A percentile compares a stretch with the other conserved stretches of the same genome.
Conservation (phyloP, 2,113 vertebrate genomes). For the Lamprologus speciosus region DNA sequence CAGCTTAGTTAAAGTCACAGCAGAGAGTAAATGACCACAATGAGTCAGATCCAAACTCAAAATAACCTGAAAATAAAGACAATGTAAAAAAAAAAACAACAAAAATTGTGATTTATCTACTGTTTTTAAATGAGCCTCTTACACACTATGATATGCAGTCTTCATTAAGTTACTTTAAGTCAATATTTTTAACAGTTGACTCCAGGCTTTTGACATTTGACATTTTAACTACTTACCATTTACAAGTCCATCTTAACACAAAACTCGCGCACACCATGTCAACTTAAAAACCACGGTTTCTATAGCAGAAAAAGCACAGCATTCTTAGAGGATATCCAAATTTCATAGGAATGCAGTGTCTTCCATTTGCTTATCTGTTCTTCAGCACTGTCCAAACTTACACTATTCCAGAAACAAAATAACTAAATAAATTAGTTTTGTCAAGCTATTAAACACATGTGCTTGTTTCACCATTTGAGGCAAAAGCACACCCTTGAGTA, state of each 20-base stretch:
- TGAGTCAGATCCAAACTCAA: background rate
- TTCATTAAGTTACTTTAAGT: background rate
- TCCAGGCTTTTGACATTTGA: background rate
- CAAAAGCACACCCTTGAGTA: background rate
- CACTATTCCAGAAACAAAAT: background rate
- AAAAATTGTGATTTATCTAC: background rate
- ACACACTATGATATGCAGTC: background rate
- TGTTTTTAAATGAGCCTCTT: background rate
- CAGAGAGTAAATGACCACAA: conserved; percentile 15
- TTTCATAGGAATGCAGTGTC: background rate
- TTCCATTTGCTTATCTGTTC: background rate
- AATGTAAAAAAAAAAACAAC: background rate
- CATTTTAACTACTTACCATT: background rate
- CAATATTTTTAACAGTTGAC: background rate
- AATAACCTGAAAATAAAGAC: background rate
- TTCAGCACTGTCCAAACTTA: background rate
- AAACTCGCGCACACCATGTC: background rate
- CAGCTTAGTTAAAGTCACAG: conserved; percentile 10
- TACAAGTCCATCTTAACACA: background rate
- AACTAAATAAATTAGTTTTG: background rate
- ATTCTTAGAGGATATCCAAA: background rate
- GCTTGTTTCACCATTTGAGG: background rate
- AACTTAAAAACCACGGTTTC: background rate
- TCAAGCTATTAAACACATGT: background rate
- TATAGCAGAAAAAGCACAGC: background rate